These are phyloP conservation scores for Agrotis ipsilon DNA, from an alignment of 2,888 invertebrate genomes.

Conservation along the genomic window DNA sequence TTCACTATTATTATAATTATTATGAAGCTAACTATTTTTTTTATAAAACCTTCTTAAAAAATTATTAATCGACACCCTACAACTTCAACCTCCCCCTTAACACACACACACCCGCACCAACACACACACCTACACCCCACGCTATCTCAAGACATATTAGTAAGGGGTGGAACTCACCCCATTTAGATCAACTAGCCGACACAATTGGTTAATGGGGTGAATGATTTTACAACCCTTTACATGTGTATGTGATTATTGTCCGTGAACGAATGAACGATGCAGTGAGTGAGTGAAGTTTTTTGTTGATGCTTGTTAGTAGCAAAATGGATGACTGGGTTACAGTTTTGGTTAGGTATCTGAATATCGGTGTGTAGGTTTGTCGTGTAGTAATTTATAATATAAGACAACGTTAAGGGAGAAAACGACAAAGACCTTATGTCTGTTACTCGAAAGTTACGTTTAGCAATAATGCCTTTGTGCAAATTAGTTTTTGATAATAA, in stretches of 20 bases:
- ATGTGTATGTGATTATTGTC: slow-evolving; percentile 49
- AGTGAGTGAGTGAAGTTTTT: slow-evolving; percentile 10
- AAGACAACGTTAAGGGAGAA: too few relatives aligned
- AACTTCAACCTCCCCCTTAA: slow-evolving; percentile 48
- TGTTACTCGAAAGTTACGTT: too few relatives aligned
- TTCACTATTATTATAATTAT: too few relatives aligned
- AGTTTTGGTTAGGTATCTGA: background rate
- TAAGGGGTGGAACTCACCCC: slow-evolving; percentile 60
- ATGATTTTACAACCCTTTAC: slow-evolving; percentile 57
- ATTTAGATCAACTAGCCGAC: slow-evolving; percentile 61
- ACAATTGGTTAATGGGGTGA: slow-evolving; percentile 63
- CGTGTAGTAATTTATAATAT: background rate
- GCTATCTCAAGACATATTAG: slow-evolving; percentile 51
- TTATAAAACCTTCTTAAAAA: too few relatives aligned
- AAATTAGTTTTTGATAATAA: too few relatives aligned
- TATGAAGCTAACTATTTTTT: too few relatives aligned
- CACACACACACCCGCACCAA: slow-evolving; percentile 37
- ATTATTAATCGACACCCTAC: too few relatives aligned
- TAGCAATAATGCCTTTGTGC: too few relatives aligned
- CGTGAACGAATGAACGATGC: slow-evolving; percentile 32
- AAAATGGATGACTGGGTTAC: background rate
- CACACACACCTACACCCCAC: slow-evolving; percentile 19
- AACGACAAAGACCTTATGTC: too few relatives aligned
- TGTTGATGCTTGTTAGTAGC: slow-evolving; percentile 8
- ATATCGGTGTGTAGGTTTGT: background rate